Base-by-base conservation (phyloP, 2,888 invertebrate species). In the Leptura quadrifasciata region DNA sequence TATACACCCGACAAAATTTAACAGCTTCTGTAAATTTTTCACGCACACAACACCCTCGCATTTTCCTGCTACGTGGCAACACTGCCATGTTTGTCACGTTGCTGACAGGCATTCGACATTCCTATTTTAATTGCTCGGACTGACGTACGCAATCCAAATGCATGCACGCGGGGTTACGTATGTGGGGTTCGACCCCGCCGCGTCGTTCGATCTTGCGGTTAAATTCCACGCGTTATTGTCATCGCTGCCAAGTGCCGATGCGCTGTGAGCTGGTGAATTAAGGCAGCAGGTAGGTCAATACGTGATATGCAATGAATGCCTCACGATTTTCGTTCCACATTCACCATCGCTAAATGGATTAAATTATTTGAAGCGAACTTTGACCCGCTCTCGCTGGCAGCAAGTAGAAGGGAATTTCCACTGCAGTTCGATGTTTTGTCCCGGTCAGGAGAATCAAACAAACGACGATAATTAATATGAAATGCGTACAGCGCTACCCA, bases 151-250 rank as follows among this genome's bases (percentile, higher is more conserved):
- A 68, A 55, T 55, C 57, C 55, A 15, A 60, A 21, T 58, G 35
- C 58, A 60, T 69, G n/a, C 55, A 21, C 24, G 20, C 17, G 54
- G 69, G 55, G 69, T 58, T 69, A 69, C 69, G 69, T 69, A 58
- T 69, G 69, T 47, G 67, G 69, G 69, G 58, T 58, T 55, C 31
- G 58, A 35, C 58, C 47, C 69, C 21, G 15, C 17, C 15, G 20
- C 69, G 6, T 21, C 57, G 39, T 39, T 58, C 70, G 65, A 77
- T 77, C 74, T 72, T 67, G 75, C 69, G 77, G 77, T 74, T 52
- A 67, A 73, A 78, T 78, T 78, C 77, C 71, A 58, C 35, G 52
- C 77, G 72, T 69, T 58, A 70, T 67, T 69, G 67, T 71, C 77
- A 67, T 76, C 64, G 67, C 74, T 74, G 65, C 69, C 70, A 55